Evolutionary conservation across 2,797 vertebrate species (phyloP).

Genomic region (Dicrostonyx torquatus): DNA sequence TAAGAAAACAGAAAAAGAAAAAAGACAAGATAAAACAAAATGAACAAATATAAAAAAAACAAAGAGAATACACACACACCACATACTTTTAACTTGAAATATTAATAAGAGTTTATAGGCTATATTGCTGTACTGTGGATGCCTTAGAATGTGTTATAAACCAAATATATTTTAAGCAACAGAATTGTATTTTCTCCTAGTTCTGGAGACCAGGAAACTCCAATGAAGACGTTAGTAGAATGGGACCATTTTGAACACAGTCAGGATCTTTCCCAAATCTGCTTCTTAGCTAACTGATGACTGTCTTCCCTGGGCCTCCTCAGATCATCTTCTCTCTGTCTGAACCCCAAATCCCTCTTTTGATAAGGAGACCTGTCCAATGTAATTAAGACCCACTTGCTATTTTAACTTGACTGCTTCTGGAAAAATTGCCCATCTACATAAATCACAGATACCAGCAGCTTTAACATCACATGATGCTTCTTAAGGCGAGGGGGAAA

Average conservation of each 20-base stretch:
- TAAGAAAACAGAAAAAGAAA: neutral
- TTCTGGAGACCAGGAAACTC: neutral
- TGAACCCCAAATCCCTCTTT: neutral
- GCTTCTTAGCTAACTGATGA: neutral
- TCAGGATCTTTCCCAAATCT: too few relatives aligned
- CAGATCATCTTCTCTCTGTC: neutral
- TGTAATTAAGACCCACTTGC: neutral
- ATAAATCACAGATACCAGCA: neutral
- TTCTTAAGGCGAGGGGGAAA: neutral
- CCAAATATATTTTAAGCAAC: neutral
- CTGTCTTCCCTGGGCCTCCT: neutral
- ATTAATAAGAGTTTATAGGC: neutral
- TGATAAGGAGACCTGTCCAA: neutral
- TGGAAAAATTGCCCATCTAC: neutral
- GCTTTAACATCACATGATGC: neutral
- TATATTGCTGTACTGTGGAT: neutral
- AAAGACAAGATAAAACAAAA: neutral
- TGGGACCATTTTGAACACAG: neutral
- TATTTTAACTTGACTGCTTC: neutral
- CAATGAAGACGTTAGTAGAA: neutral
- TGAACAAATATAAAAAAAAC: neutral
- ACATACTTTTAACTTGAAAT: conserved; percentile 7
- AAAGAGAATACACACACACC: neutral
- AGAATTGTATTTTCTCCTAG: neutral
- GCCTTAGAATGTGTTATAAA: neutral